Conservation (phyloP, 2,113 vertebrate genomes). For the Hystrix brachyura region DNA sequence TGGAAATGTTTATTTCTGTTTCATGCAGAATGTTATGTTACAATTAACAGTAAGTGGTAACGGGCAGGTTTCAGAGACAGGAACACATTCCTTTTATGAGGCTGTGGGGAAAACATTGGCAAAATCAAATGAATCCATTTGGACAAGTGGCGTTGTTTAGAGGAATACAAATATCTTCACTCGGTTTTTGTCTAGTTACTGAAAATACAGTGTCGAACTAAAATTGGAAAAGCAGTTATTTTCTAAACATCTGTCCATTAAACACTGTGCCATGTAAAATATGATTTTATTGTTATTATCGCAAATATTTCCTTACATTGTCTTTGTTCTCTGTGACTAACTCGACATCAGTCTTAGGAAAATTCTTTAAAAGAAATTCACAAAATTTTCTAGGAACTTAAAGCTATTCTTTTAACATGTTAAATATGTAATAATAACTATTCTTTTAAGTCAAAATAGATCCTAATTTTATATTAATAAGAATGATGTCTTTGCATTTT, state of each 20-base stretch:
- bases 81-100: constrained; percentile 86
- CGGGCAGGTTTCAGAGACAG: constrained; percentile 86
- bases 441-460: background rate
- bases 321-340: constrained; percentile 19
- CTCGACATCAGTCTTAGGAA: constrained; percentile 44
- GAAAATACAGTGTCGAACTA: constrained; percentile 75
- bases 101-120: constrained; percentile 87
- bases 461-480: constrained; percentile 51
- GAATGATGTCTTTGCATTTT: background rate
- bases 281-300: constrained; percentile 72
- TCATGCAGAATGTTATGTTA: constrained; percentile 71
- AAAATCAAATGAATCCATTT: constrained; percentile 91
- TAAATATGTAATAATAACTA: constrained; percentile 14
- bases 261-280: constrained; percentile 73
- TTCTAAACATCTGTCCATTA: constrained; percentile 71
- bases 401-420: constrained; percentile 57
- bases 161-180: constrained; percentile 85
- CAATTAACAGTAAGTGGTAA: constrained; percentile 89
- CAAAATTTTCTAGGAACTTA: constrained; percentile 22
- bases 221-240: constrained; percentile 74
- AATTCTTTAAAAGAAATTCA: constrained; percentile 52
- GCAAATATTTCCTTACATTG: constrained; percentile 66
- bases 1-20: constrained; percentile 73
- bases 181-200: constrained; percentile 83
- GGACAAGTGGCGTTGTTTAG: constrained; percentile 87